A percentile compares a stretch with the other conserved stretches of the same genome.
Conservation (phyloP, 2,888 invertebrate species). For the Oscheius sp. region DNA sequence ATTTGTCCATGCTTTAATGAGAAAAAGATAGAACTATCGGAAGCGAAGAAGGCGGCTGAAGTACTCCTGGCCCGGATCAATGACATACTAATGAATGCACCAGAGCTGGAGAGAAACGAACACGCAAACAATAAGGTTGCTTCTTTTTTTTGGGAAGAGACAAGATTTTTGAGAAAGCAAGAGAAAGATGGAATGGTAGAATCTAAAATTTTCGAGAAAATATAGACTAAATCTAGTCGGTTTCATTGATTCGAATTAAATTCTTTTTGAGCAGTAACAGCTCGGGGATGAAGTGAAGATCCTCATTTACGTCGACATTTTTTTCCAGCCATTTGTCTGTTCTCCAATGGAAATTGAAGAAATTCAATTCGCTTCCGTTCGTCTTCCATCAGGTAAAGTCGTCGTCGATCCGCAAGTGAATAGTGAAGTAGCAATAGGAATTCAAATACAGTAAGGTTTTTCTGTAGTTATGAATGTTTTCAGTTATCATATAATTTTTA, state of each 20-base stretch:
- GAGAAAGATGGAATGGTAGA: too few relatives aligned
- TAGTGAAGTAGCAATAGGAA: slow-evolving; percentile 15
- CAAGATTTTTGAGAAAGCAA: not conserved
- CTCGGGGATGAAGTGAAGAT: too few relatives aligned
- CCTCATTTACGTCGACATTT: too few relatives aligned
- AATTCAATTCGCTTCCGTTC: slow-evolving; percentile 32
- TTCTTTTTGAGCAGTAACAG: too few relatives aligned
- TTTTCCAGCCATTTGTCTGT: slow-evolving; percentile 7
- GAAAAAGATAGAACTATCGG: slow-evolving; percentile 41
- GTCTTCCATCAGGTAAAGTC: slow-evolving; percentile 33
- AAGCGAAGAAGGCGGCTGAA: slow-evolving; percentile 43
- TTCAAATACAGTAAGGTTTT: slow-evolving; percentile 17
- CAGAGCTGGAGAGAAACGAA: slow-evolving; percentile 16
- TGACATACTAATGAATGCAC: slow-evolving; percentile 7
- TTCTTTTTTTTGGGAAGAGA: not conserved
- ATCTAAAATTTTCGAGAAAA: too few relatives aligned
- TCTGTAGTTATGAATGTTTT: not conserved
- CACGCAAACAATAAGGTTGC: not conserved
- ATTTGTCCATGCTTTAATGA: slow-evolving; percentile 61
- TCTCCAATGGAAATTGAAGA: slow-evolving; percentile 10
- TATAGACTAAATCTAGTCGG: too few relatives aligned
- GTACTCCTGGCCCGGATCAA: slow-evolving; percentile 14
- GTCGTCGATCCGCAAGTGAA: slow-evolving; percentile 38
- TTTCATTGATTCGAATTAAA: too few relatives aligned
- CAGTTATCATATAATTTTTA: slow-evolving; percentile 48